phyloP scores from a whole-genome alignment of 2,797 vertebrate species.

The Hoplostethus mediterraneus region DNA sequence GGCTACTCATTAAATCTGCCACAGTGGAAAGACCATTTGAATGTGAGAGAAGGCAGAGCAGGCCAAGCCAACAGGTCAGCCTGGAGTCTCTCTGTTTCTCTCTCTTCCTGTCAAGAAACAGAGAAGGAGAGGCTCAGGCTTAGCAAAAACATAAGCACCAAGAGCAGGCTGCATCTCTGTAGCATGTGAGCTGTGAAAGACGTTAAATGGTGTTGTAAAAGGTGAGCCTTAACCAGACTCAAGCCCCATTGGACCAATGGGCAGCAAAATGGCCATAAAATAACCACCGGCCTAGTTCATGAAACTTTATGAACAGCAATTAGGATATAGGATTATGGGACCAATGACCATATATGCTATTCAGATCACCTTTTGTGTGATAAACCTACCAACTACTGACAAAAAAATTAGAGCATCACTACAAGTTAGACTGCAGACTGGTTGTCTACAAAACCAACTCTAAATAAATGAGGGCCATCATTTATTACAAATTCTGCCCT shows the following conservation, averaged over 20 bases:
- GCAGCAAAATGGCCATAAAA: conserved; percentile 29
- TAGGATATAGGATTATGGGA: conserved; percentile 46
- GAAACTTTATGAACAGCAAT: conserved; percentile 55
- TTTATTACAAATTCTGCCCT: conserved; percentile 52
- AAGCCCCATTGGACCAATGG: conserved; percentile 10
- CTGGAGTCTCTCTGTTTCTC: not conserved
- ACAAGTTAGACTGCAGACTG: conserved; percentile 18
- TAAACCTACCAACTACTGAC: not conserved
- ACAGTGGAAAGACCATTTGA: conserved; percentile 23
- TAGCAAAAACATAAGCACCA: not conserved
- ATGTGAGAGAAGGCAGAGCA: conserved; percentile 25
- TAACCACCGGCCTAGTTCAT: conserved; percentile 27
- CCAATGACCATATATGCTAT: conserved; percentile 10
- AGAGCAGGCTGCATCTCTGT: not conserved
- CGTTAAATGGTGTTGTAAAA: conserved; percentile 1
- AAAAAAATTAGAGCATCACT: conserved; percentile 8
- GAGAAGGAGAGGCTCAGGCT: not conserved
- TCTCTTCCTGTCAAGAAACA: not conserved
- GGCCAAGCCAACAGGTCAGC: not conserved
- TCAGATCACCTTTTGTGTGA: not conserved
- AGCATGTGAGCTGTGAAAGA: not conserved
- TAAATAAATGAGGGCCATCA: conserved; percentile 55
- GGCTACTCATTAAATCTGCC: conserved; percentile 39
- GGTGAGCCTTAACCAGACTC: no score
- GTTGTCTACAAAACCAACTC: conserved; percentile 35